A percentile compares a stretch with the other conserved stretches of the same genome.
Evolutionary conservation across 2,888 invertebrate species (phyloP).

Genomic region (Pasiphila rectangulata): DNA sequence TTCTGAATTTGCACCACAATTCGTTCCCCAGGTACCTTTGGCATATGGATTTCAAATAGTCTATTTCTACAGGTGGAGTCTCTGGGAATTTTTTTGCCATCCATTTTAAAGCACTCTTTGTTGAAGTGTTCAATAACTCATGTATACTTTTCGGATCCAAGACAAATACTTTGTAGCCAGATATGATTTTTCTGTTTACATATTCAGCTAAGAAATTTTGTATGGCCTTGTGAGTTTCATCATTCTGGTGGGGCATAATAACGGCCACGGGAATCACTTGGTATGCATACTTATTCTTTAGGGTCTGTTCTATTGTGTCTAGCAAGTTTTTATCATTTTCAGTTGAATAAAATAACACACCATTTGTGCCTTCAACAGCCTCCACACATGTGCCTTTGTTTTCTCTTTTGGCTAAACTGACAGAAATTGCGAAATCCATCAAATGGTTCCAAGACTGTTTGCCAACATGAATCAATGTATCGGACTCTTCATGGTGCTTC

Average conservation of each 20-base stretch:
- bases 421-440: conserved; percentile 72
- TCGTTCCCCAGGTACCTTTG: conserved; percentile 81
- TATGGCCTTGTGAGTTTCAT: conserved; percentile 38
- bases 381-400: conserved; percentile 43
- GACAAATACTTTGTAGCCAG: conserved; percentile 58
- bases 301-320: conserved; percentile 49
- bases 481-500: conserved; percentile 53
- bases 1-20: conserved; percentile 81
- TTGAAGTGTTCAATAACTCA: conserved; percentile 50
- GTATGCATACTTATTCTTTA: conserved; percentile 62
- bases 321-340: conserved; percentile 49
- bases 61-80: conserved; percentile 79
- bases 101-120: conserved; percentile 71
- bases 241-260: conserved; percentile 50
- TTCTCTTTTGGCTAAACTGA: conserved; percentile 54
- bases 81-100: conserved; percentile 73
- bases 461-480: conserved; percentile 59
- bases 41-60: conserved; percentile 78
- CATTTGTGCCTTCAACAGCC: conserved; percentile 70
- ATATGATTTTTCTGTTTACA: conserved; percentile 54
- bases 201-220: conserved; percentile 47
- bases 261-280: conserved; percentile 68
- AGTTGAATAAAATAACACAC: conserved; percentile 60
- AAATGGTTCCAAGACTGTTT: conserved; percentile 73
- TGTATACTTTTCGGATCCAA: conserved; percentile 51